phyloP scores from a whole-genome alignment of 2,113 vertebrate genomes.

The Cyanoliseus patagonus region DNA sequence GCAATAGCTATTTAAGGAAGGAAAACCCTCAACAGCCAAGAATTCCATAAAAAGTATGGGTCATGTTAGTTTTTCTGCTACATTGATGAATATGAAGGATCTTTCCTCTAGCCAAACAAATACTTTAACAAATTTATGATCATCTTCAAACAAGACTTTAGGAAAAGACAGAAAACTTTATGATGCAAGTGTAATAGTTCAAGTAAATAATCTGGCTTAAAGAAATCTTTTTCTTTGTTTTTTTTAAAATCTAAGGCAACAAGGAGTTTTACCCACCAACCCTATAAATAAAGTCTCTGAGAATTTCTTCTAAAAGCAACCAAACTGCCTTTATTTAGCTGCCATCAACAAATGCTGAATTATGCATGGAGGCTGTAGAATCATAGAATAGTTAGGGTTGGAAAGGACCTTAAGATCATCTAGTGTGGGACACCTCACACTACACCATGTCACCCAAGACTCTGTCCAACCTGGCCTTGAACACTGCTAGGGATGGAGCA shows the following conservation, averaged over 20 bases:
- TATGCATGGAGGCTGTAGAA: constrained; percentile 14
- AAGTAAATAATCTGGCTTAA: neutral
- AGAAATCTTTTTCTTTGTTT: neutral
- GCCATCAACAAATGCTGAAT: constrained; percentile 27
- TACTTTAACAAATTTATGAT: neutral
- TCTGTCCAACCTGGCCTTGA: neutral
- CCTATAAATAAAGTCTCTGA: neutral
- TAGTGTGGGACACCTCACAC: neutral
- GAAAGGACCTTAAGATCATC: neutral
- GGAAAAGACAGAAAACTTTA: neutral
- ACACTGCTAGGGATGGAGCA: neutral
- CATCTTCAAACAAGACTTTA: neutral
- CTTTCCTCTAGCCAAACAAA: neutral
- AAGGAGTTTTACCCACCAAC: neutral
- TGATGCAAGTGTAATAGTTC: neutral
- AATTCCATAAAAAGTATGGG: neutral
- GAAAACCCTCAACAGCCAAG: neutral
- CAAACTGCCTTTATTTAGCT: constrained; percentile 17
- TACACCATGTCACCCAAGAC: neutral
- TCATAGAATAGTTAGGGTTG: neutral
- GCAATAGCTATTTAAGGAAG: neutral
- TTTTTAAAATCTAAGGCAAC: neutral
- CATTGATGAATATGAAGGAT: neutral
- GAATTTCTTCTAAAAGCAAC: constrained; percentile 14
- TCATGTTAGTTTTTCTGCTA: neutral